Conservation (phyloP, 2,888 invertebrate genomes). For the Colletes collaris region DNA sequence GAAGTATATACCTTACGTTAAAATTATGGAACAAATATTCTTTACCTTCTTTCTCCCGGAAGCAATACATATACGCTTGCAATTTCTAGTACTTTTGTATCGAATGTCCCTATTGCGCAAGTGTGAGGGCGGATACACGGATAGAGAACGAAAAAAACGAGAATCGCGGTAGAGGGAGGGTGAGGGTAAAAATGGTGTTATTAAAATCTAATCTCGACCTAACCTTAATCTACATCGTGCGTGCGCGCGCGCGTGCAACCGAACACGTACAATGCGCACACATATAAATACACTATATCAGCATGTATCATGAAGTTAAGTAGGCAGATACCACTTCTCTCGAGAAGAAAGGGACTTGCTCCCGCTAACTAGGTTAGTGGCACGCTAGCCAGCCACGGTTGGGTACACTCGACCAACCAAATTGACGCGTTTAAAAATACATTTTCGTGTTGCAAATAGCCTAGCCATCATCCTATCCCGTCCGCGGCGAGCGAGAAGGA, state of each 20-base stretch:
- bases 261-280: constrained; percentile 28
- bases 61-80: too few species aligned
- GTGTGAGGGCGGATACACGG: too few species aligned
- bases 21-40: too few species aligned
- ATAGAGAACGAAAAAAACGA: too few species aligned
- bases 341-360: constrained; percentile 80
- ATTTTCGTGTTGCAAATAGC: constrained; percentile 65
- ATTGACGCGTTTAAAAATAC: constrained; percentile 78
- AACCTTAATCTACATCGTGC: neutral
- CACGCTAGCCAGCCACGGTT: constrained; percentile 78
- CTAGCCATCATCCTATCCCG: constrained; percentile 3
- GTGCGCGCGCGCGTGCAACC: neutral
- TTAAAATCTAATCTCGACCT: too few species aligned
- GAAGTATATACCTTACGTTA: too few species aligned
- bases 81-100: too few species aligned
- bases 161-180: too few species aligned
- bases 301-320: constrained; percentile 58
- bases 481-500: constrained; percentile 15
- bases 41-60: too few species aligned
- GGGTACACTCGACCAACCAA: constrained; percentile 77
- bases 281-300: constrained; percentile 34
- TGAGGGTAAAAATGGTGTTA: too few species aligned
- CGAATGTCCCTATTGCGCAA: too few species aligned
- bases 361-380: constrained; percentile 82
- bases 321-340: constrained; percentile 72